Evolutionary conservation across 2,113 vertebrate genomes (phyloP), one percentile per base, ranked within the genome.

Genomic region (Pogonocichla stellata): DNA sequence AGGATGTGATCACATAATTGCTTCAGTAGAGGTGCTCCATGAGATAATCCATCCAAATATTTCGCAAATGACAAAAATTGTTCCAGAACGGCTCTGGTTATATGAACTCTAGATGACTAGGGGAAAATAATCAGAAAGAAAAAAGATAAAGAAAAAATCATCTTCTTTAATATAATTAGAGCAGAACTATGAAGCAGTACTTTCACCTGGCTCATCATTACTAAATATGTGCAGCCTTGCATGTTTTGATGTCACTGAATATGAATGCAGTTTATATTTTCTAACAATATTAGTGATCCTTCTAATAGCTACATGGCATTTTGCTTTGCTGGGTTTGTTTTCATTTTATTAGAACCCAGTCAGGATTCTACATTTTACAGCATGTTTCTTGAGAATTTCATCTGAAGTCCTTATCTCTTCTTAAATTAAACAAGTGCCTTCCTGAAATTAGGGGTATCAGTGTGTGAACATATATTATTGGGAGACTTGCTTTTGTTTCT

Each of bases 1-100:
- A 99, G 98, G 93, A 99, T 99, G 72, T 99, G 99, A 97, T 99
- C 99, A 96, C 99, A 99, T 93, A 99, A 99, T 95, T 99, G 99
- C 95, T 99, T 99, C 92, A 99, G 97, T 64, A 99, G 98, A 42
- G 99, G 99, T 70, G 99, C 99, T 82, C 99, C 99, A 40, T 99
- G 99, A 88, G 99, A 99, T 90, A 99, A 98, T 69, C 99, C 99
- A 83, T 99, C 99, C 81, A 99, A 98, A 96, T 99, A 99, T 96
- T 99, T 99, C 47, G 99, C 99, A 95, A 99, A 99, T 67, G 99
- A 99, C 91, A 99, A 97, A 98, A 99, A 99, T 79, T 99, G 99
- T 90, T 99, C 99, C 92, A 99, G 96, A 45, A 99, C 99, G 9
- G 99, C 99, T 97, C 99, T 98, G 66, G 99, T 99, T 98, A 99